Conservation (phyloP, 2,797 vertebrate species). For the Gallinago nigripennis region DNA sequence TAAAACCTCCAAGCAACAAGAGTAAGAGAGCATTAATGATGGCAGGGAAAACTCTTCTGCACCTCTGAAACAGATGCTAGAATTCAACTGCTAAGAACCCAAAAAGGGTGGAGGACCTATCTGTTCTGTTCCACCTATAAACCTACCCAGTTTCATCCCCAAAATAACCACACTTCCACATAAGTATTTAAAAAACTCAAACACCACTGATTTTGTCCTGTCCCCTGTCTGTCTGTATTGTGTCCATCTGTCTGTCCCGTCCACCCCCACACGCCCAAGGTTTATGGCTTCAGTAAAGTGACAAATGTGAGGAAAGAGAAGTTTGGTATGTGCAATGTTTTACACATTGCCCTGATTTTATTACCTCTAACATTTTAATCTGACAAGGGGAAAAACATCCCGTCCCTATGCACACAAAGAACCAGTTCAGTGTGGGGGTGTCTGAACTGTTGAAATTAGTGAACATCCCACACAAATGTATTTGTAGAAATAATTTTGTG, state of each 20-base stretch:
- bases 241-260: too few species aligned
- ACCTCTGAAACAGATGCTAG: not conserved
- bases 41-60: not conserved
- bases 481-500: not conserved
- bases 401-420: not conserved
- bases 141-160: not conserved
- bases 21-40: not conserved
- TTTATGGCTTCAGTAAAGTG: constrained; percentile 31
- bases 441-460: not conserved
- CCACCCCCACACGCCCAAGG: not conserved
- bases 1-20: not conserved
- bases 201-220: not conserved
- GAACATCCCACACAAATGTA: not conserved
- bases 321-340: constrained; percentile 32
- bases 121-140: not conserved
- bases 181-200: not conserved
- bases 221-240: too few species aligned
- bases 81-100: not conserved
- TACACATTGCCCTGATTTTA: constrained; percentile 46
- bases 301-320: constrained; percentile 22
- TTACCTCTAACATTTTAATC: constrained; percentile 40
- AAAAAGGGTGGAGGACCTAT: not conserved
- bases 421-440: not conserved
- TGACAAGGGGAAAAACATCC: constrained; percentile 30
- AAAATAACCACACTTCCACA: not conserved